These are phyloP conservation scores for Brachyopa scutellaris DNA, from an alignment of 2,888 invertebrate genomes.

Conservation along the genomic window DNA sequence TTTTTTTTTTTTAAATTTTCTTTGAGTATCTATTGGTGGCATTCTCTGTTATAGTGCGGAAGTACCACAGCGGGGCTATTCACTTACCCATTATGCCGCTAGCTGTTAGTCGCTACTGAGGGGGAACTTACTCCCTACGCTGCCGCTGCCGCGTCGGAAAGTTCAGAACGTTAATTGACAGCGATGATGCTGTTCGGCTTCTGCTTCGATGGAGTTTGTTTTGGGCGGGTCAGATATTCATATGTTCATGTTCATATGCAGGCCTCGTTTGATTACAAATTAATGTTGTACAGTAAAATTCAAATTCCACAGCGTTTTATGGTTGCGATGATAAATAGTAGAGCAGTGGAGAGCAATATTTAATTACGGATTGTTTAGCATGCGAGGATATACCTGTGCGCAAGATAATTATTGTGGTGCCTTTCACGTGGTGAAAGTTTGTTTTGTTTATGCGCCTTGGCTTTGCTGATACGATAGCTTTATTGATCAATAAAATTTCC, in stretches of 20 bases:
- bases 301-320: slow-evolving; percentile 56
- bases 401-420: background rate
- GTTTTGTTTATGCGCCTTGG: background rate
- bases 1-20: slow-evolving; percentile 23
- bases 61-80: slow-evolving; percentile 67
- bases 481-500: too few relatives aligned
- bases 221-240: slow-evolving; percentile 49
- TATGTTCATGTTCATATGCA: too few relatives aligned
- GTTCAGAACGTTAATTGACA: slow-evolving; percentile 51
- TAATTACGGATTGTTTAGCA: slow-evolving; percentile 44
- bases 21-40: slow-evolving; percentile 20
- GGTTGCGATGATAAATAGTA: slow-evolving; percentile 54
- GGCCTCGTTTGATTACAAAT: slow-evolving; percentile 70
- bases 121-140: slow-evolving; percentile 48
- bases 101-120: slow-evolving; percentile 52
- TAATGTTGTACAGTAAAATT: slow-evolving; percentile 70
- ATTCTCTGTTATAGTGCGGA: slow-evolving; percentile 17
- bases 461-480: background rate
- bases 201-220: slow-evolving; percentile 18
- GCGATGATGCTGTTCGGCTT: slow-evolving; percentile 38
- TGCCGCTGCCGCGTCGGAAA: too few relatives aligned
- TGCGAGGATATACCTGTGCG: background rate
- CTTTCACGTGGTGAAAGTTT: slow-evolving; percentile 35
- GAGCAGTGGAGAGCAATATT: slow-evolving; percentile 49
- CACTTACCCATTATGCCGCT: slow-evolving; percentile 69